Conservation (phyloP, 2,113 vertebrate genomes). For the Corvus hawaiiensis region DNA sequence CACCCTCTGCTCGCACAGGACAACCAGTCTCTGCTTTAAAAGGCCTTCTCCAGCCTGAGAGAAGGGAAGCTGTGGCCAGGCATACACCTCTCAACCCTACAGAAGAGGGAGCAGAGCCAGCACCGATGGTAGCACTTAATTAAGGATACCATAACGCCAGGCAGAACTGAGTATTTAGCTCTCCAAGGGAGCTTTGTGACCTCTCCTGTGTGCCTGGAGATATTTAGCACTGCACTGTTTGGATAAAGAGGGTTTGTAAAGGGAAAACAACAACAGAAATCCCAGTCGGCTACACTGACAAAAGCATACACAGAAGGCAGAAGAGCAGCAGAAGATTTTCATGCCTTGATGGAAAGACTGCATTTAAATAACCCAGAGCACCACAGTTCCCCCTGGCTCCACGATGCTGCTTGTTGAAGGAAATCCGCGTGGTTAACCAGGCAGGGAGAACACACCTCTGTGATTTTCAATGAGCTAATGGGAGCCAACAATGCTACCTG, state of each 20-base stretch:
- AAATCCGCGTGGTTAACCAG: conserved; percentile 20
- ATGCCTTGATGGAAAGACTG: not conserved
- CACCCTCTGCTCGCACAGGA: not conserved
- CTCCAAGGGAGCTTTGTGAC: not conserved
- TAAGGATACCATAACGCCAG: not conserved
- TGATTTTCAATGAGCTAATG: conserved; percentile 44
- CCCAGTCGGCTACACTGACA: not conserved
- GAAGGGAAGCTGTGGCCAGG: not conserved
- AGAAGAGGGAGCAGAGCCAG: not conserved
- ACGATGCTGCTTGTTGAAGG: not conserved
- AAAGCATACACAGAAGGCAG: not conserved
- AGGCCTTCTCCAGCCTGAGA: not conserved
- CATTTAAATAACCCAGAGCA: conserved; percentile 3
- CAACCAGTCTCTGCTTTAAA: not conserved
- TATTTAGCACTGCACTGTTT: not conserved
- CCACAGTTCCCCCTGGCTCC: not conserved
- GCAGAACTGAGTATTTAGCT: not conserved
- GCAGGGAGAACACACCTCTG: not conserved
- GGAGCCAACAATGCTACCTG: conserved; percentile 22
- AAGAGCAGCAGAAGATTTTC: not conserved
- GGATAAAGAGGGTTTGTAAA: not conserved
- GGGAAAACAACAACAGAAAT: not conserved
- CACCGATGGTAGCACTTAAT: not conserved
- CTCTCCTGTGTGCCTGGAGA: not conserved
- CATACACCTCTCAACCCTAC: not conserved